Conservation (phyloP, 2,797 vertebrate species). For the Carcharodon carcharias region DNA sequence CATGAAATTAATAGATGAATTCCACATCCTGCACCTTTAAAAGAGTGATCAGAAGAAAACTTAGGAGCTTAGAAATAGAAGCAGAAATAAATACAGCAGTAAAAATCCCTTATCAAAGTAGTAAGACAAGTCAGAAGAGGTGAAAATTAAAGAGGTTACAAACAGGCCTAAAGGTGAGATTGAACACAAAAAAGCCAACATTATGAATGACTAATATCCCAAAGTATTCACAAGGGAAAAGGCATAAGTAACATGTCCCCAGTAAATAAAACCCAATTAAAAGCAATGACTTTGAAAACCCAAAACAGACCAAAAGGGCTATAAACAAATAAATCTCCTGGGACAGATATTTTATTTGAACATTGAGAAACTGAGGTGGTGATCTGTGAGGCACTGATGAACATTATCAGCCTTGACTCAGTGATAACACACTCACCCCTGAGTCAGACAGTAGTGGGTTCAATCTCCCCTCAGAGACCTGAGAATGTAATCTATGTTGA, state of each 20-base stretch:
- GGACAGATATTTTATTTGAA: neutral
- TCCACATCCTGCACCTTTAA: neutral
- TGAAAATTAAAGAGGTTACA: neutral
- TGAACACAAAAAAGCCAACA: neutral
- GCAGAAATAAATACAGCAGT: neutral
- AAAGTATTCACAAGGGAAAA: neutral
- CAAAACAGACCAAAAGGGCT: neutral
- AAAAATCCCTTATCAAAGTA: neutral
- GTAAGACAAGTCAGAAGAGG: neutral
- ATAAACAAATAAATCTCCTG: neutral
- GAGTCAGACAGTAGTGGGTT: neutral
- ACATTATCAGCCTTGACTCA: neutral
- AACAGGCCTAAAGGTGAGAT: neutral
- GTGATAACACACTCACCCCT: neutral
- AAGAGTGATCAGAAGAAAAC: neutral
- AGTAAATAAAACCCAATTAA: neutral
- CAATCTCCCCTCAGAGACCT: neutral
- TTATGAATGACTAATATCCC: neutral
- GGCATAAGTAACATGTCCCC: neutral
- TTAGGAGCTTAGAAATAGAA: neutral
- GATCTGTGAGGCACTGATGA: neutral
- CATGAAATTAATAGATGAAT: neutral
- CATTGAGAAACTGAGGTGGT: neutral
- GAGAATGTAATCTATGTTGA: neutral
- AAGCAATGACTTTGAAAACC: neutral